Evolutionary conservation across 92 coral and sea anemone species (phyloP).

Genomic region (Plumapathes pennacea): DNA sequence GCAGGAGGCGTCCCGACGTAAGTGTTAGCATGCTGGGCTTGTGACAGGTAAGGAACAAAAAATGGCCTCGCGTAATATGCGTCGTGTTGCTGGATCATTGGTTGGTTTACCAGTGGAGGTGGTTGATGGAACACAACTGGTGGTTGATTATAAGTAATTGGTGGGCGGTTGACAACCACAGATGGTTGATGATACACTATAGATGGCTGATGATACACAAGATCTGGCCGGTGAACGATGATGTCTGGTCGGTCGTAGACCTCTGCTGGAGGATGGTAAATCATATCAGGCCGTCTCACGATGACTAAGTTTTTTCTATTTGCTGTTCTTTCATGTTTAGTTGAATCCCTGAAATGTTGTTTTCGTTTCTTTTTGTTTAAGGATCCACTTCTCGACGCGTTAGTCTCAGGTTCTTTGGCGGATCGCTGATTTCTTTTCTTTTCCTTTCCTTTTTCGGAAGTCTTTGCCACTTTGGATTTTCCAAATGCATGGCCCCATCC

Average conservation of each 20-base stretch:
- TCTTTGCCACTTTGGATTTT: slow-evolving; percentile 66
- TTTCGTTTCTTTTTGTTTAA: not conserved
- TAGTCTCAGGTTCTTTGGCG: not conserved
- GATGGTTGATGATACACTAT: slow-evolving; percentile 86
- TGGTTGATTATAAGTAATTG: slow-evolving; percentile 69
- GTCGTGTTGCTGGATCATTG: slow-evolving; percentile 60
- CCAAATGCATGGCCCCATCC: slow-evolving; percentile 68
- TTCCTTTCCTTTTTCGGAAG: not conserved
- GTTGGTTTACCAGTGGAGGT: slow-evolving; percentile 75
- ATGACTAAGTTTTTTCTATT: slow-evolving; percentile 63
- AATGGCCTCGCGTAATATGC: slow-evolving; percentile 51
- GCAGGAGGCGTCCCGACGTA: slow-evolving; percentile 82
- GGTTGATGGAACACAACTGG: slow-evolving; percentile 92
- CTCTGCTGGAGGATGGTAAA: slow-evolving; percentile 90
- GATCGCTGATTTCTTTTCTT: not conserved
- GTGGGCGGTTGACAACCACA: slow-evolving; percentile 81
- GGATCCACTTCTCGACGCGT: slow-evolving; percentile 3
- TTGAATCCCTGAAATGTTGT: not conserved
- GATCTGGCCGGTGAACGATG: slow-evolving; percentile 84
- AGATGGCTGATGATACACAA: slow-evolving; percentile 79
- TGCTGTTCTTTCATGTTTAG: not conserved
- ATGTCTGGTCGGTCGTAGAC: slow-evolving; percentile 75
- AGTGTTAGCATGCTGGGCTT: slow-evolving; percentile 44
- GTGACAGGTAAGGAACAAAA: slow-evolving; percentile 68
- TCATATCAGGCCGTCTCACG: slow-evolving; percentile 63